Evolutionary conservation across 2,797 vertebrate species (phyloP).

Genomic region (Potorous gilbertii): DNA sequence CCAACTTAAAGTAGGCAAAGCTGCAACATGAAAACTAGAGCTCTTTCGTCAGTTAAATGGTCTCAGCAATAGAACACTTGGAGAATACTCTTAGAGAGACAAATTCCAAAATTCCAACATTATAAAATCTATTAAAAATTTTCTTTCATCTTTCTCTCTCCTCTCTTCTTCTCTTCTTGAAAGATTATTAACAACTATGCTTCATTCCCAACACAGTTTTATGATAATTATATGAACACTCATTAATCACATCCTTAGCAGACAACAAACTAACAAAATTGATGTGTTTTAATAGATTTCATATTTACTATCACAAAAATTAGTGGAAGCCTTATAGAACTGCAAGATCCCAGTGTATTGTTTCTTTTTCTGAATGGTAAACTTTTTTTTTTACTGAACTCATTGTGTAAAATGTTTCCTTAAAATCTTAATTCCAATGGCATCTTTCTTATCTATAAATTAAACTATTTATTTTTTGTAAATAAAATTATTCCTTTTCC

Average conservation of each 20-base stretch:
- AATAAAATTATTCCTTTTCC: not conserved
- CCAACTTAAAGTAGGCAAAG: not conserved
- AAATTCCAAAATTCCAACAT: not conserved
- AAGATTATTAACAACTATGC: not conserved
- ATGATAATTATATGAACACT: not conserved
- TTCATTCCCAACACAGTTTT: not conserved
- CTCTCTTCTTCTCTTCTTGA: not conserved
- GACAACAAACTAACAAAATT: not conserved
- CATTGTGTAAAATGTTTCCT: not conserved
- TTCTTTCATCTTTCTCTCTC: not conserved
- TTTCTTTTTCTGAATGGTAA: not conserved
- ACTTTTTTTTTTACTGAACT: not conserved
- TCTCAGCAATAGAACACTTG: not conserved
- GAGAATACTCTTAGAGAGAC: not conserved
- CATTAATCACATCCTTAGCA: not conserved
- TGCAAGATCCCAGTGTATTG: not conserved
- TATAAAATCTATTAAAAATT: not conserved
- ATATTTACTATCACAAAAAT: not conserved
- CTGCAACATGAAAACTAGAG: not conserved
- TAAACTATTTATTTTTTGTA: too few relatives aligned
- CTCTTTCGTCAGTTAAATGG: not conserved
- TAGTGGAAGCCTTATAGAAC: not conserved
- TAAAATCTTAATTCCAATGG: not conserved
- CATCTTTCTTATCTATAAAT: not conserved
- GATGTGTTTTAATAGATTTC: not conserved